Evolutionary conservation across 2,113 vertebrate species (phyloP), one percentile per base, ranked within the genome.

Genomic region (Gnathonemus longibarbis): DNA sequence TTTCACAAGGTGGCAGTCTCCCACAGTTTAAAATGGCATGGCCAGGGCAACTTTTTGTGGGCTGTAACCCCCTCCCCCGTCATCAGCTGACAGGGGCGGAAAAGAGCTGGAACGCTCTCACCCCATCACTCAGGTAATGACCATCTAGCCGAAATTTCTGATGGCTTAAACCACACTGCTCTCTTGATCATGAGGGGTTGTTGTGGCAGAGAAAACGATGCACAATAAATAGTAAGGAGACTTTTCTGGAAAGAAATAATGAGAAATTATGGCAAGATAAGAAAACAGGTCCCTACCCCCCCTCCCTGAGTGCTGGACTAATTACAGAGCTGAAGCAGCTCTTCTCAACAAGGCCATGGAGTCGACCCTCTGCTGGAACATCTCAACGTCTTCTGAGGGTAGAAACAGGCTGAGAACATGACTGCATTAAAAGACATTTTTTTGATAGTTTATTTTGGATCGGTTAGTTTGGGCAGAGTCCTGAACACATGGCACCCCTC

Each of bases 241-340:
- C 58, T 80, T 88, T 88, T 83, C 50, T 87, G 50, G 45, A 88
- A 88, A 48, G 70, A 88, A 84, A 62, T 88, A 84, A 88, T 88
- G 90, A 90, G 66, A 56, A 83, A 90, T 88, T 62, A 88, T 58
- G 48, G 24, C 52, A 52, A 35, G 46, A 48, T 83, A 56, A 90
- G 83, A 46, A 87, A 70, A 90, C 86, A 48, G 86, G 2, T 66
- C 49, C 27, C 39, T 56, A 8, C 13, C 74, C 21, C 49, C 27
- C 31, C 87, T 11, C 21, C 74, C 31, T 39, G 56, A 83, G 50
- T 62, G 87, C 70, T 58, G 52, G 17, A 52, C 90, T 88, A 56
- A 88, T 84, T 88, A 84, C 49, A 83, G 49, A 84, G 39, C 53
- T 52, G 53, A 56, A 88, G 17, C 50, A 88, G 31, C 13, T 52